phyloP scores from a whole-genome alignment of 1,140 invertebrate genomes.

The Oncopeltus fasciatus region DNA sequence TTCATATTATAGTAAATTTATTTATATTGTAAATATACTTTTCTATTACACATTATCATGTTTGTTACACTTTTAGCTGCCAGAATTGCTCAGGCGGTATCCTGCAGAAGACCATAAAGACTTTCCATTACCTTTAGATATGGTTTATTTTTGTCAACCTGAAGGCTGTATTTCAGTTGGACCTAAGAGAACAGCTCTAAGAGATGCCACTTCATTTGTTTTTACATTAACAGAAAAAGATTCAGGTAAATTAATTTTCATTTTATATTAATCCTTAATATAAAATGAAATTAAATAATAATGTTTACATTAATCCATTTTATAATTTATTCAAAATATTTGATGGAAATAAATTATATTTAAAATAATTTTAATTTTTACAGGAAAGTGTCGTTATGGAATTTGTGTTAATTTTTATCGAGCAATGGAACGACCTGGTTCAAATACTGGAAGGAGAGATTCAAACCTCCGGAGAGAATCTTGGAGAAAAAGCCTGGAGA shows the following conservation, averaged over 20 bases:
- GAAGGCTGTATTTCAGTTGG: conserved; percentile 91
- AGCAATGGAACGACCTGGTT: conserved; percentile 51
- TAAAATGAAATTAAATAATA: not conserved
- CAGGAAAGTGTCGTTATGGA: conserved; percentile 75
- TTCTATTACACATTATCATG: too few species aligned
- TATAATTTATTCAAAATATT: not conserved
- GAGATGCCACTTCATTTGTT: conserved; percentile 91
- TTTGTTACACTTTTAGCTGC: conserved; percentile 41
- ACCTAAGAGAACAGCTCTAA: conserved; percentile 62
- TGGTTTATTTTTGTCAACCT: conserved; percentile 99
- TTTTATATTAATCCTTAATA: not conserved
- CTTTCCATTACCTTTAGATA: conserved; percentile 90
- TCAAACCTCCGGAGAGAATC: conserved; percentile 61
- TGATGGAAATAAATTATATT: not conserved
- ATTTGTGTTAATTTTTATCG: conserved; percentile 98
- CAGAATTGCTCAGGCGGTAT: conserved; percentile 87
- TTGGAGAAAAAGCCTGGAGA: conserved; percentile 79
- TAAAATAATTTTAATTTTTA: conserved; percentile 3
- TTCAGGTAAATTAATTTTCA: conserved; percentile 48
- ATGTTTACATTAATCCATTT: not conserved
- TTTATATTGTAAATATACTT: too few species aligned
- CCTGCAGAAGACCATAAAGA: conserved; percentile 94
- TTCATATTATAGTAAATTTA: too few species aligned
- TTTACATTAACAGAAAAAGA: conserved; percentile 99
- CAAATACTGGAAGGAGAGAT: conserved; percentile 30